Conservation (phyloP, 2,113 vertebrate genomes). For the Gasterosteus aculeatus region DNA sequence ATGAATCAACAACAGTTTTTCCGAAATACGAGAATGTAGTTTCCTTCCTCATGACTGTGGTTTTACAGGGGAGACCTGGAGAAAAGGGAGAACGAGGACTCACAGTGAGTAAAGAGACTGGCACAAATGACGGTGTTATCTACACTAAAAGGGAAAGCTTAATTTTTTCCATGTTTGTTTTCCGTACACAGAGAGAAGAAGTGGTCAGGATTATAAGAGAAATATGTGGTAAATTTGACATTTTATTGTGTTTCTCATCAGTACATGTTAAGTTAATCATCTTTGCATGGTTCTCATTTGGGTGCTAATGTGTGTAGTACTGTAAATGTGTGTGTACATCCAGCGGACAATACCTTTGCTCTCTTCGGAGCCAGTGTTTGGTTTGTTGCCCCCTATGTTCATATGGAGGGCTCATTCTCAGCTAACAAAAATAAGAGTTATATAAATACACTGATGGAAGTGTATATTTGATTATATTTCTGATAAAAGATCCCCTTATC, state of each 20-base stretch:
- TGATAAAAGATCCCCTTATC: not conserved
- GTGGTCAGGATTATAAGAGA: slow-evolving; percentile 87
- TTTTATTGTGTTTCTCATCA: not conserved
- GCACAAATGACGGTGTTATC: not conserved
- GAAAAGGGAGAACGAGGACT: slow-evolving; percentile 86
- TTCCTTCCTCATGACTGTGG: not conserved
- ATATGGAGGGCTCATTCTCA: not conserved
- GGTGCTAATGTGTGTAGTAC: not conserved
- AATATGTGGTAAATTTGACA: slow-evolving; percentile 86
- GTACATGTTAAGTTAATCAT: not conserved
- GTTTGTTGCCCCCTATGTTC: not conserved
- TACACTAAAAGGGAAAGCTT: not conserved
- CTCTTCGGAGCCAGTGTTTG: not conserved
- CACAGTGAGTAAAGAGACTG: slow-evolving; percentile 80
- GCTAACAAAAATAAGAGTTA: not conserved
- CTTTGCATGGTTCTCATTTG: not conserved
- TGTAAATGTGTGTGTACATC: not conserved
- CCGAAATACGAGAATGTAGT: no score
- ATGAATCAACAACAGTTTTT: not conserved
- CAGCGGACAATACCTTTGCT: not conserved
- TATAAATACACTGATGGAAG: not conserved
- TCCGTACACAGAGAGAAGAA: slow-evolving; percentile 84
- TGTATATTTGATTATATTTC: not conserved
- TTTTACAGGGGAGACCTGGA: slow-evolving; percentile 81
- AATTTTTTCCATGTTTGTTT: not conserved